Conservation (phyloP, 2,797 vertebrate species). For the Morelia viridis region DNA sequence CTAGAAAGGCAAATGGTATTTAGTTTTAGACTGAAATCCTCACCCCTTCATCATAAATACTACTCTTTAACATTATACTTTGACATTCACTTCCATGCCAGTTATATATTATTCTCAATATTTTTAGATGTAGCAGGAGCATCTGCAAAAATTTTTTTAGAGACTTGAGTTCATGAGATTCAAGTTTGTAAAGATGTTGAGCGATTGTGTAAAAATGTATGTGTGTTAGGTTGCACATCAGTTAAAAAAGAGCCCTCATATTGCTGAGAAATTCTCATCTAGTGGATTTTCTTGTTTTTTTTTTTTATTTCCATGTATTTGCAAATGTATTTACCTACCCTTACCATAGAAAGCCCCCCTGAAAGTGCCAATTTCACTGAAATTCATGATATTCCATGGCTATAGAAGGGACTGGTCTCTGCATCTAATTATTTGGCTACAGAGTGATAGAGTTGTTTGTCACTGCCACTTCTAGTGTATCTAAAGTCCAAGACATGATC, state of each 20-base stretch:
- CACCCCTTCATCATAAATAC: background rate
- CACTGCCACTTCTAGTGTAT: background rate
- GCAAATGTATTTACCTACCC: slow-evolving; percentile 1
- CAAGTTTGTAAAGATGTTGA: background rate
- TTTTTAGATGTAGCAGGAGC: slow-evolving; percentile 27
- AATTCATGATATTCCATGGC: background rate
- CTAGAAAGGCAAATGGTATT: background rate
- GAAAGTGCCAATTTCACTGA: slow-evolving; percentile 25
- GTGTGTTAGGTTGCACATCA: background rate
- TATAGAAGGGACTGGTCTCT: background rate
- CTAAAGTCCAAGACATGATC: slow-evolving; percentile 8
- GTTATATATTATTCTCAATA: slow-evolving; percentile 26
- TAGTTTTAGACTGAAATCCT: slow-evolving; percentile 3
- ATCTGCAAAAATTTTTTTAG: slow-evolving; percentile 13
- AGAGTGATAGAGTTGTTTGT: background rate
- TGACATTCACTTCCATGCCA: slow-evolving; percentile 13
- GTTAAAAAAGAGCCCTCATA: slow-evolving; percentile 9
- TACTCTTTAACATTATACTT: slow-evolving; percentile 39
- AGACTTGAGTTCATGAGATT: slow-evolving; percentile 27
- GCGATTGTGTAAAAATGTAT: background rate
- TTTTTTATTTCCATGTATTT: background rate
- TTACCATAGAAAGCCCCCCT: background rate
- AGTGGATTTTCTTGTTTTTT: slow-evolving; percentile 6
- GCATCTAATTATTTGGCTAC: background rate
- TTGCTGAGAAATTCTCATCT: background rate